A percentile compares a stretch with the other conserved stretches of the same genome.
Evolutionary conservation across 2,888 invertebrate genomes (phyloP).

Genomic region (Luperina testacea): DNA sequence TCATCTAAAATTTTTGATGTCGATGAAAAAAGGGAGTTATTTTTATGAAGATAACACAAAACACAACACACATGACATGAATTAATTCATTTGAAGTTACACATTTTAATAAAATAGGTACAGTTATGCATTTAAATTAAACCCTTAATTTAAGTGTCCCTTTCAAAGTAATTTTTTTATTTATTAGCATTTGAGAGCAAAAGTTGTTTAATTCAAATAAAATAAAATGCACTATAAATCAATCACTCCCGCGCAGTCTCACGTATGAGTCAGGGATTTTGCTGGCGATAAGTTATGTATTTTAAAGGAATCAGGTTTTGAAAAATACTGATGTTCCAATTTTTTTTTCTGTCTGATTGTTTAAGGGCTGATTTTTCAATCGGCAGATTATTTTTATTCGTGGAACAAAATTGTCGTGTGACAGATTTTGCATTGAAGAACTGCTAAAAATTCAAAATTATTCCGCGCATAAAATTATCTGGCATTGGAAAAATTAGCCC

Average conservation of each 20-base stretch:
- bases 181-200: background rate
- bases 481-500: too few species aligned
- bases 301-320: slow-evolving; percentile 15
- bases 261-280: slow-evolving; percentile 10
- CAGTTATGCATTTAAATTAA: background rate
- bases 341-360: background rate
- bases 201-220: slow-evolving; percentile 16
- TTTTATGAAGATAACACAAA: background rate
- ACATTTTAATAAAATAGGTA: background rate
- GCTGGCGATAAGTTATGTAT: slow-evolving; percentile 1
- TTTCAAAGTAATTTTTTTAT: slow-evolving; percentile 1
- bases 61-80: too few species aligned
- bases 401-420: too few species aligned
- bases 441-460: too few species aligned
- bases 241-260: slow-evolving; percentile 20
- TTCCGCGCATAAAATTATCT: too few species aligned
- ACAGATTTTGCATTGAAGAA: too few species aligned
- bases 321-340: slow-evolving; percentile 6
- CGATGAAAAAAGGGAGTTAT: background rate
- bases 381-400: too few species aligned
- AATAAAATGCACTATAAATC: slow-evolving; percentile 13
- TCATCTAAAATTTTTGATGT: background rate
- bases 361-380: too few species aligned
- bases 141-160: background rate
- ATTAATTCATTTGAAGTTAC: slow-evolving; percentile 3